Evolutionary conservation across 1,140 invertebrate genomes (phyloP).

Genomic region (Eumeta japonica): DNA sequence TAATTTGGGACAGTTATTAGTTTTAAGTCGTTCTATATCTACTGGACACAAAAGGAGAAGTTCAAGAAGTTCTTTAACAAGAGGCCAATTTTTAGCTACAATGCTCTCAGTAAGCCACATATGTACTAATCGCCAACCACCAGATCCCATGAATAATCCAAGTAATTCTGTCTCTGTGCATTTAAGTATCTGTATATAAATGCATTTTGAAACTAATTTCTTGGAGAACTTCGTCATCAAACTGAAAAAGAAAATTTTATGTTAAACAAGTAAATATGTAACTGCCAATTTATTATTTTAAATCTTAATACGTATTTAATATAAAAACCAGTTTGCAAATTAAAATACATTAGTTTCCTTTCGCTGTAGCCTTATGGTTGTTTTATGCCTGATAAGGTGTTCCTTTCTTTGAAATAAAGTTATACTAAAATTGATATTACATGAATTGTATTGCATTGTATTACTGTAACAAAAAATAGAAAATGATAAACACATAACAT

Average conservation of each 20-base stretch:
- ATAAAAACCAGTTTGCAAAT: not conserved
- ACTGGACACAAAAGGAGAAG: slow-evolving; percentile 83
- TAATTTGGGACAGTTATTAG: slow-evolving; percentile 87
- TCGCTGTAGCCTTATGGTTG: not conserved
- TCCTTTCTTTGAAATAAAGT: too few relatives aligned
- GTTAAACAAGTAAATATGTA: not conserved
- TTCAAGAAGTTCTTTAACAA: slow-evolving; percentile 82
- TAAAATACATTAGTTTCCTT: not conserved
- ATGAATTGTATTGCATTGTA: too few relatives aligned
- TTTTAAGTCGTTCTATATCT: slow-evolving; percentile 83
- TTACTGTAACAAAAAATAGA: too few relatives aligned
- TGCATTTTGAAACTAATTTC: slow-evolving; percentile 93
- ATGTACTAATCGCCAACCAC: slow-evolving; percentile 87
- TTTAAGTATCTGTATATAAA: slow-evolving; percentile 91
- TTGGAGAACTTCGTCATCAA: slow-evolving; percentile 95
- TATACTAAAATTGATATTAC: too few relatives aligned
- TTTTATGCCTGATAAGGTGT: too few relatives aligned
- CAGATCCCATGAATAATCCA: slow-evolving; percentile 83
- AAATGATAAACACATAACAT: too few relatives aligned
- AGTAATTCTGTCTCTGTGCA: slow-evolving; percentile 82
- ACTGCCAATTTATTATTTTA: not conserved
- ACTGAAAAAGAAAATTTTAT: slow-evolving; percentile 64
- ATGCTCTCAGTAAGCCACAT: slow-evolving; percentile 87
- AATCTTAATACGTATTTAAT: not conserved
- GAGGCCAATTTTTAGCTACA: slow-evolving; percentile 76